Conservation (phyloP, 1,140 invertebrate genomes). For the Leptestheria dahalacensis region DNA sequence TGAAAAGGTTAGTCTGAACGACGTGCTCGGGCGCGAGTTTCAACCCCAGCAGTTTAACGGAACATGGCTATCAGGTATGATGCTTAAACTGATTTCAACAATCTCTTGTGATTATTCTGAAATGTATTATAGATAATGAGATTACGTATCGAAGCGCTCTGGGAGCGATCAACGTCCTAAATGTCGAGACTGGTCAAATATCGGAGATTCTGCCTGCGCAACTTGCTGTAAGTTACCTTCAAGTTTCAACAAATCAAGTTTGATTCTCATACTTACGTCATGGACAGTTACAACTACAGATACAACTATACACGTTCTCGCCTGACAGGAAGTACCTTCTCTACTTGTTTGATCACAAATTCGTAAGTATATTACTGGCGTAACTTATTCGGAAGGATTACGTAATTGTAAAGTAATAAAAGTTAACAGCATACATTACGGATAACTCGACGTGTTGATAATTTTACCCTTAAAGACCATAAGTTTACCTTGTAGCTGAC, state of each 20-base stretch:
- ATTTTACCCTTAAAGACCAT: too few relatives aligned
- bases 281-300: slow-evolving; percentile 15
- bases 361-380: slow-evolving; percentile 33
- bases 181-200: slow-evolving; percentile 14
- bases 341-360: slow-evolving; percentile 33
- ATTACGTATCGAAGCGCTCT: slow-evolving; percentile 19
- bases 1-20: slow-evolving; percentile 21
- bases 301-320: slow-evolving; percentile 31
- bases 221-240: background rate
- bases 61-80: slow-evolving; percentile 25
- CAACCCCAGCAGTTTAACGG: slow-evolving; percentile 21
- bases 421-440: too few relatives aligned
- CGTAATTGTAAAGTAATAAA: background rate
- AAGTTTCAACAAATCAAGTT: background rate
- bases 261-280: background rate
- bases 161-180: slow-evolving; percentile 19
- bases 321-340: slow-evolving; percentile 35
- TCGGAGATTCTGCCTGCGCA: slow-evolving; percentile 17
- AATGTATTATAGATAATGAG: slow-evolving; percentile 19
- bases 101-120: background rate
- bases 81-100: background rate
- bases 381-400: too few relatives aligned
- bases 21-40: slow-evolving; percentile 23
- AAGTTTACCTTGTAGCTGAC: too few relatives aligned
- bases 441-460: too few relatives aligned